Evolutionary conservation across 2,888 invertebrate genomes (phyloP).

Genomic region (Hetaerina titia): DNA sequence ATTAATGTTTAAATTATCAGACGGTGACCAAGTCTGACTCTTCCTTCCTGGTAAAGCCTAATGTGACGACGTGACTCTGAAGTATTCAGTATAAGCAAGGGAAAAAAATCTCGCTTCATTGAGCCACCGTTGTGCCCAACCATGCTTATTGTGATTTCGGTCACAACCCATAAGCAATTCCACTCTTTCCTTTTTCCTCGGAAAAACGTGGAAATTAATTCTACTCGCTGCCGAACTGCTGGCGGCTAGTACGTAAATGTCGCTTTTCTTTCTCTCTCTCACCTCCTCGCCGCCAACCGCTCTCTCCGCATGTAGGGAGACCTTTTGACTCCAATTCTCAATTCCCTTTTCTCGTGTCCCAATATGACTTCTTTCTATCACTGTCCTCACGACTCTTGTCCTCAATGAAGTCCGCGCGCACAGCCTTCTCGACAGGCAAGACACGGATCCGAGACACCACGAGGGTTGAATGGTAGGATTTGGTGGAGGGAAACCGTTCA

Average conservation of each 20-base stretch:
- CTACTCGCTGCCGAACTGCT: neutral
- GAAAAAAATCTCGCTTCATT: neutral
- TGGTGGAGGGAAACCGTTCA: neutral
- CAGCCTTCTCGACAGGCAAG: neutral
- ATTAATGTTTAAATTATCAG: no score
- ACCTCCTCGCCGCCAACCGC: no score
- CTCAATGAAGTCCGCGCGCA: neutral
- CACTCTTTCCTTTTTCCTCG: neutral
- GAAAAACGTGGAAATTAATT: neutral
- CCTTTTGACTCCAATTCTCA: neutral
- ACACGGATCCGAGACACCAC: neutral
- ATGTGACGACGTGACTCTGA: neutral
- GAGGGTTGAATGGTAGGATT: neutral
- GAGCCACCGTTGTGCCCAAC: neutral
- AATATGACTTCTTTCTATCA: no score
- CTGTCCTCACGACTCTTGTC: neutral
- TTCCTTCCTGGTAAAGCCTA: neutral
- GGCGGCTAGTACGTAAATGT: neutral
- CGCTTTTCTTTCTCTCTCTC: neutral
- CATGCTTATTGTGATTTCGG: neutral
- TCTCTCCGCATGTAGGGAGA: neutral
- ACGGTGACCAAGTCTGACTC: no score
- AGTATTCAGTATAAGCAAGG: neutral
- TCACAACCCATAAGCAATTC: neutral
- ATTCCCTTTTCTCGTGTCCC: neutral